Base-by-base conservation (phyloP, 2,113 vertebrate genomes). In the Hirundichthys speculiger region DNA sequence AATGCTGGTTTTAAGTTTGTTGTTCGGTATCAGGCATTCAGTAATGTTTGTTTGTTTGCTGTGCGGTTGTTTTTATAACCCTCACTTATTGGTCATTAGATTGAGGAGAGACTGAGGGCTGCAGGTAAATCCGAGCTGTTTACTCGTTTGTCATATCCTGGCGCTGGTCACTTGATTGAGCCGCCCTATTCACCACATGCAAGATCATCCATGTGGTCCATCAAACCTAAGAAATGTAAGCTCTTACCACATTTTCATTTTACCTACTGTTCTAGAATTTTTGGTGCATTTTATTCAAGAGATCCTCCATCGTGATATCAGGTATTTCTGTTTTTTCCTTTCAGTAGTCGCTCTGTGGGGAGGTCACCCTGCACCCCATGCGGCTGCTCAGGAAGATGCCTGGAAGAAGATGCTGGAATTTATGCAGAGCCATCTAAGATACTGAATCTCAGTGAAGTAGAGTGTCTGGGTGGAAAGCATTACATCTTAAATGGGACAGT, bases 91-190 rank as follows among this genome's bases (percentile, higher is more conserved):
- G 3, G 9, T 64, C 12, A 58, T 81, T 59, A 93, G 89, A 86
- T 92, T 0, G 62, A 88, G 54, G 65, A 87, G 57, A 64, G 16
- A 5, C 73, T 93, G 40, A 84, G 9, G 10, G 50, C 64, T 30
- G 79, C 66, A 18, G 85, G 82, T 45, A 92, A 89, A 83, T 80
- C 68, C 16, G 86, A 91, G 12, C 80, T 93, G 30, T 74, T 91
- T 27, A 89, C 83, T 3, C 39, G 65, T 6, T 40, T 92, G 63
- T 91, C 88, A 0, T 93, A 93, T 60, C 88, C 88, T 0, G 86
- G 78, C 1, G 79, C 91, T 1, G 90, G 90, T 56, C 92, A 93
- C 75, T 80, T 93, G 51, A 91, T 93, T 3, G 90, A 93, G 42
- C 84, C 90, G 0, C 92, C 90, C 1, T 92, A 88, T 60, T 3